phyloP scores from a whole-genome alignment of 2,797 vertebrate genomes.

The Rhynchonycteris naso region DNA sequence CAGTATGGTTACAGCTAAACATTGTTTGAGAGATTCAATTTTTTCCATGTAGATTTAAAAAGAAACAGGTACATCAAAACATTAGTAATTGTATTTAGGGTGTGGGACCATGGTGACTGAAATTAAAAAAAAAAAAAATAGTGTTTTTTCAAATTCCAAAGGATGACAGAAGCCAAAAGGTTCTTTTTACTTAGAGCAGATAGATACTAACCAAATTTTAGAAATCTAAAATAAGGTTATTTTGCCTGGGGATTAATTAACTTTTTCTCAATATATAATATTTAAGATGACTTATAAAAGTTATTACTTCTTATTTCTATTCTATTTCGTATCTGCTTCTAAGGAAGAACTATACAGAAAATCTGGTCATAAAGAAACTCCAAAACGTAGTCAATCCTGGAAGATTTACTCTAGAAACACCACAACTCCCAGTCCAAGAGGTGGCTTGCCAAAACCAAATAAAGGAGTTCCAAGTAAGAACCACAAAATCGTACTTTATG shows the following conservation, averaged over 20 bases:
- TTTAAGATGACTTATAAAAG: conserved; percentile 44
- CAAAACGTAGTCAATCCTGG: conserved; percentile 82
- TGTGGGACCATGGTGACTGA: neutral
- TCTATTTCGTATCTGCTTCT: conserved; percentile 80
- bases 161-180: neutral
- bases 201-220: conserved; percentile 32
- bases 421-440: conserved; percentile 78
- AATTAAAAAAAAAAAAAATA: neutral
- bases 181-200: neutral
- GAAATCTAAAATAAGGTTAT: conserved; percentile 5
- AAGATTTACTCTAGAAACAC: conserved; percentile 86
- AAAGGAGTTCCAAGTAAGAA: conserved; percentile 90
- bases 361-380: conserved; percentile 87
- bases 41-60: neutral
- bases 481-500: conserved; percentile 78
- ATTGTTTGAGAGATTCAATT: neutral
- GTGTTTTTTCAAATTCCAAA: conserved; percentile 13
- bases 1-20: neutral
- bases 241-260: conserved; percentile 26
- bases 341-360: conserved; percentile 92
- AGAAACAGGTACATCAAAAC: neutral
- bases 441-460: conserved; percentile 82
- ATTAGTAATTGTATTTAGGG: neutral
- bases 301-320: conserved; percentile 45
- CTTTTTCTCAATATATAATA: conserved; percentile 51